Evolutionary conservation across 1,140 invertebrate genomes (phyloP), one percentile per base, ranked within the genome.

Genomic region (Paralvinella palmiformis): DNA sequence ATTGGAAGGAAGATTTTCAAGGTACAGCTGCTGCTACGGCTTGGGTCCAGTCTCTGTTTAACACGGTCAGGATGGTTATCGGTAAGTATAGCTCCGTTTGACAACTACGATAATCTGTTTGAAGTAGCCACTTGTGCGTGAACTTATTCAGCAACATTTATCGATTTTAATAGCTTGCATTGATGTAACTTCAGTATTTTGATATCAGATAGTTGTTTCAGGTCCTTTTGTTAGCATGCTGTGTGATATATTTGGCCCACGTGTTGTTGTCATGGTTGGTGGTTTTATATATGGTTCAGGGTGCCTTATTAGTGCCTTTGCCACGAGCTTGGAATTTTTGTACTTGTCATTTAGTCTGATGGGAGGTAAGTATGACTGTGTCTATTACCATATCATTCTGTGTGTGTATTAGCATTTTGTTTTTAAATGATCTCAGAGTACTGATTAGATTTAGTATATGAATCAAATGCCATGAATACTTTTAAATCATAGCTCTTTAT

Each of bases 291-390:
- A 41, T 17, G 20, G 33, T 7, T 24, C 35, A 17, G 58, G 58
- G 20, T n/a, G 15, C 6, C n/a, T 60, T 24, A 60, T 60, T 37
- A 60, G 35, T 29, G 58, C 58, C 6, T 60, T 60, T 1, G 33
- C 58, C 24, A 24, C 33, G 4, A 60, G 58, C 41, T 22, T 60
- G 20, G 22, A 41, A 20, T 60, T 41, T 33, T 10, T 60, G 10
- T 45, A 41, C 31, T 41, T 60, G 33, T 41, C 33, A n/a, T 60
- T 60, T 20, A 36, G 58, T 32, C 13, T 60, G 41, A 13, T 60
- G 2, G 24, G 33, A 22, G 58, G 58, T 60, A 60, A 31, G 55
- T 57, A 1, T 6, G 29, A 1, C n/a, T 20, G 22, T n/a, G n/a
- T n/a, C n/a, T n/a, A n/a, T n/a, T n/a, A n/a, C n/a, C n/a, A n/a